Evolutionary conservation across 2,888 invertebrate genomes (phyloP).

Genomic region (Polyommatus iphigenia): DNA sequence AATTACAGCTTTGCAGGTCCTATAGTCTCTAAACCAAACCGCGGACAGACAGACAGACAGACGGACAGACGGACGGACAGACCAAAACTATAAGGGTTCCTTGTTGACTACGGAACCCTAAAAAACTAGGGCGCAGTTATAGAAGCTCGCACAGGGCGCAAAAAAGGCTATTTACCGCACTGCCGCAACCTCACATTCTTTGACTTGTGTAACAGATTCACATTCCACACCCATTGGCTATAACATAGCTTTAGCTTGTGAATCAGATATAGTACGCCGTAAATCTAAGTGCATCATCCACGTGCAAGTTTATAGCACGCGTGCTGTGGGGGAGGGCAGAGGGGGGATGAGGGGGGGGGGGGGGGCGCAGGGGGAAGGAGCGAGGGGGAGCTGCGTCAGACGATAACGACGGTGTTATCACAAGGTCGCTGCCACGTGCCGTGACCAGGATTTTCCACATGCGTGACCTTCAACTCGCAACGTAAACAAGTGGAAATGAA

Average conservation of each 20-base stretch:
- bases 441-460: conserved; percentile 20
- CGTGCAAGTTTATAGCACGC: conserved; percentile 60
- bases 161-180: too few relatives aligned
- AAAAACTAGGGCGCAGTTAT: too few relatives aligned
- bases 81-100: too few relatives aligned
- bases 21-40: too few relatives aligned
- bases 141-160: too few relatives aligned
- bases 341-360: neutral
- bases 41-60: too few relatives aligned
- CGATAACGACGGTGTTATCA: conserved; percentile 27
- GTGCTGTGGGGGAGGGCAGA: conserved; percentile 34
- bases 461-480: conserved; percentile 3
- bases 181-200: neutral
- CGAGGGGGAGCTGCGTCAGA: conserved; percentile 23
- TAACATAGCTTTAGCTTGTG: neutral
- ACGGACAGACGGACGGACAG: too few relatives aligned
- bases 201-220: neutral
- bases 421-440: conserved; percentile 25
- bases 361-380: conserved; percentile 18
- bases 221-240: neutral
- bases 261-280: conserved; percentile 3
- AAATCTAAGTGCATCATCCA: conserved; percentile 43
- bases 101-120: too few relatives aligned
- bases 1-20: too few relatives aligned
- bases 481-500: conserved; percentile 19